Base-by-base conservation (phyloP, 2,113 vertebrate species). In the Sula dactylatra region DNA sequence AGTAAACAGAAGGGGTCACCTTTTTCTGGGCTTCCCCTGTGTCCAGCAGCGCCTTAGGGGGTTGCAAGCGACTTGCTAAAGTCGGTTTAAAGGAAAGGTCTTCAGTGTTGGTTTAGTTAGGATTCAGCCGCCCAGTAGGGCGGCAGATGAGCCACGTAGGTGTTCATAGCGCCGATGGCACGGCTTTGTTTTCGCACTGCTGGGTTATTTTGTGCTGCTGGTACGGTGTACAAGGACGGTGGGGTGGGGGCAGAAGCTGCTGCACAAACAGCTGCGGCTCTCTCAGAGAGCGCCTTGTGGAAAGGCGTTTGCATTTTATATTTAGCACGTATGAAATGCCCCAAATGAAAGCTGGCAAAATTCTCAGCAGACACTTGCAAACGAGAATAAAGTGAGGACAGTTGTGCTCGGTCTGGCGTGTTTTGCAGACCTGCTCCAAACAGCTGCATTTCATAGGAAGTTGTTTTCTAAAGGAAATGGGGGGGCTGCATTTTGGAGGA, bases 1-100 rank as follows among this genome's bases (percentile, higher is more conserved):
- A 94, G 71, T 77, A 93, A 95, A 97, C 97, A 96, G 97, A 96
- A 97, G 96, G 95, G 96, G 96, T 98, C 96, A 97, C 95, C 94
- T 97, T 97, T 74, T 92, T 96, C 93, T 96, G 94, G 94, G 78
- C 61, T 95, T 96, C 82, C 84, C 34, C 65, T 55, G 61, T 27
- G 86, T 80, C 80, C 67, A 14, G 74, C 65, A 66, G 77, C 42
- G 38, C 55, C 71, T 25, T 14, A n/a, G 27, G 27, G 36, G 21
- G 2, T 11, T 45, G 36, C 29, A 21, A 69, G 32, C 1, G 4
- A 55, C 32, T 13, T 5, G 4, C 55, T 64, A 3, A 73, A 61
- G 27, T 13, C 5, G 3, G 9, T 66, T 52, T 50, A 36, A 42
- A 49, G 27, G 55, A 34, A 67, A 67, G 58, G n/a, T 25, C 36